phyloP scores from a whole-genome alignment of 2,888 invertebrate genomes.

The Melanargia galathea region DNA sequence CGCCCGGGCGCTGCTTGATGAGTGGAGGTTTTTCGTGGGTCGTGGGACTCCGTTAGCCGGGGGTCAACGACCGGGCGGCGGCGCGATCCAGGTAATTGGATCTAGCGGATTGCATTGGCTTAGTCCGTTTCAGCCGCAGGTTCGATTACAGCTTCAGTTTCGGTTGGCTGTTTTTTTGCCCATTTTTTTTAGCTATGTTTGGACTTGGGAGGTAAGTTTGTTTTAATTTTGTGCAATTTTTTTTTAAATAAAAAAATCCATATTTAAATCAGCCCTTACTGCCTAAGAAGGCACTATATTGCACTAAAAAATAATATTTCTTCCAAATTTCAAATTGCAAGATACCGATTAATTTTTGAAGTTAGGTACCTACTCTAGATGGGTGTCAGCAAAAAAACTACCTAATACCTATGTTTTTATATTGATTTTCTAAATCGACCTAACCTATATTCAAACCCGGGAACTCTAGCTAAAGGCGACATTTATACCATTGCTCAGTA shows the following conservation, averaged over 20 bases:
- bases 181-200: background rate
- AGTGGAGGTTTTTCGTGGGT: constrained; percentile 79
- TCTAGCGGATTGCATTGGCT: constrained; percentile 41
- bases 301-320: no score
- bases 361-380: no score
- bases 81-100: constrained; percentile 77
- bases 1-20: constrained; percentile 71
- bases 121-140: constrained; percentile 21
- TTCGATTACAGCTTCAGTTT: constrained; percentile 18
- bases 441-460: background rate
- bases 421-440: background rate
- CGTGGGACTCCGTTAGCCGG: constrained; percentile 67
- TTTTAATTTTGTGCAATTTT: no score
- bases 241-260: no score
- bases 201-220: no score
- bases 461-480: background rate
- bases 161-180: constrained; percentile 10
- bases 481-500: background rate
- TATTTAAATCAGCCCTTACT: no score
- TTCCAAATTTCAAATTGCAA: no score
- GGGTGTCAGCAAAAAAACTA: no score
- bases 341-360: no score
- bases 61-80: constrained; percentile 74
- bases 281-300: no score
- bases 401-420: no score